Evolutionary conservation across 2,797 vertebrate species (phyloP), one percentile per base, ranked within the genome.

Genomic region (Neosalanx taihuensis): DNA sequence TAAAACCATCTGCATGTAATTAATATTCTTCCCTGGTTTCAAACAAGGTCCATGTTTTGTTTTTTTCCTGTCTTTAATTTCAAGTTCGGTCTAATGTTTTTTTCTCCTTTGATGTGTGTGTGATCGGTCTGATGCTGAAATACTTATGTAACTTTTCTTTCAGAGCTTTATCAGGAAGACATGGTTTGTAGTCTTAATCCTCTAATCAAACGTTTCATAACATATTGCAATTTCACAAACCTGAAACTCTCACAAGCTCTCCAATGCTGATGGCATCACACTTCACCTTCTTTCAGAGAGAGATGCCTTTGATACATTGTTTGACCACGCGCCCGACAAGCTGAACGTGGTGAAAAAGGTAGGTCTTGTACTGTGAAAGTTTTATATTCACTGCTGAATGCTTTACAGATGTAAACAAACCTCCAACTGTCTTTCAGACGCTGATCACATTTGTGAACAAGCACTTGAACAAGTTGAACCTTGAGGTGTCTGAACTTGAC

Each of bases 311-410:
- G 95, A 96, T 81, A 96, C 95, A 12, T 85, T 96, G 67, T 95
- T 96, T 76, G 94, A 96, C 81, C 94, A 95, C 0, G 94, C 94
- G 29, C 95, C 95, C 9, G 94, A 96, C 88, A 96, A 96, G 70
- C 93, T 96, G 76, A 95, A 94, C 7, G 94, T 96, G 56, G 94
- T 95, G 69, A 95, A 96, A 88, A 95, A 95, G 93, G 94, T 94
- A 81, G 5, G 63, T 30, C 29, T 7, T 20, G 23, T 64, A 17
- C 51, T 56, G 15, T n/a, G 5, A 4, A n/a, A 67, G 31, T 30
- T 68, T 66, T 56, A n/a, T 29, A 12, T 26, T 57, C 1, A 4
- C 58, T 10, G 10, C 15, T 56, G 51, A 56, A 56, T 3, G 51
- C 51, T 17, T 56, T 56, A 1, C 51, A 7, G 5, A 61, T 30